Evolutionary conservation across 2,888 invertebrate species (phyloP), one percentile per base, ranked within the genome.

Genomic region (Acanthosepion esculentum): DNA sequence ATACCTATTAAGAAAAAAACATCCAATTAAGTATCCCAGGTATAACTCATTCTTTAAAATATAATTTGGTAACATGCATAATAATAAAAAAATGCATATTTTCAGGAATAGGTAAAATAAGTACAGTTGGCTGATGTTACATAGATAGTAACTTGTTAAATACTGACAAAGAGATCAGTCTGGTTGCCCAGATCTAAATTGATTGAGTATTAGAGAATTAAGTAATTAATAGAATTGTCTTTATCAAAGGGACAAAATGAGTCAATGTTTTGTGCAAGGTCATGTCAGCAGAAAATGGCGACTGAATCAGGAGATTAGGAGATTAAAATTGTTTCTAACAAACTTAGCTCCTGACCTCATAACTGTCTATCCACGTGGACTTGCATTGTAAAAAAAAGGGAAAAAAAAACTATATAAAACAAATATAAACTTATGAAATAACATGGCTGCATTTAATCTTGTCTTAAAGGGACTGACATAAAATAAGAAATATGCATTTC

Each of bases 211-310:
- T 59, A 59, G 6, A 59, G 59, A n/a, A 78, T 78, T 78, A 78
- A 78, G 78, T 78, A 78, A 78, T 78, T 78, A 78, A 33, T 33
- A 15, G n/a, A 78, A 78, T 78, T 78, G n/a, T 78, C 78, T 78
- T 33, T 78, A 78, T 78, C 78, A 78, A 78, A 78, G 78, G 78
- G 78, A 78, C 78, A 15, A 78, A 33, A 78, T 78, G 78, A 78
- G 78, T 78, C 78, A 78, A 78, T 78, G 78, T 33, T 78, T n/a
- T n/a, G 78, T 33, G n/a, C 78, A 78, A 78, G 78, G 78, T 78
- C n/a, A 78, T 78, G 78, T 78, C n/a, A 78, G n/a, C n/a, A 78
- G 78, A 78, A 78, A 78, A 12, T 33, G 78, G 78, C 78, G 5
- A 78, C 78, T 78, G 78, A n/a, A 12, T 78, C n/a, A 33, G 78